Evolutionary conservation across 2,113 vertebrate genomes (phyloP).

Genomic region (Australoheros scitulus): DNA sequence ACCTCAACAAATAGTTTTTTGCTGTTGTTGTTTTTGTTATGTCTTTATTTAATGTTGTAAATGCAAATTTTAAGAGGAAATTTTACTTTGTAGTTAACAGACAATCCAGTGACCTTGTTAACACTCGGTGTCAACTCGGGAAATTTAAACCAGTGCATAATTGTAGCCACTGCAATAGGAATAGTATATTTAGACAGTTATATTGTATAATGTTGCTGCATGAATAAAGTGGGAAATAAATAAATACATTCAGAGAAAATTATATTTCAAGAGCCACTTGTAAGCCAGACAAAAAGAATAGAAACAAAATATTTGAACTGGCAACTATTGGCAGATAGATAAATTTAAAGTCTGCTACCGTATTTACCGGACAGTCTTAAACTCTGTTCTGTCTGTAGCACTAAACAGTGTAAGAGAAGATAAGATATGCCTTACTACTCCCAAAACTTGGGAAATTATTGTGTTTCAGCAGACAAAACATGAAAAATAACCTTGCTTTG

Average conservation of each 20-base stretch:
- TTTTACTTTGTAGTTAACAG: no score
- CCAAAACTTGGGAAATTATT: background rate
- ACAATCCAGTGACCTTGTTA: no score
- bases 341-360: no score
- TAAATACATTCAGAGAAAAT: background rate
- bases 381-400: no score
- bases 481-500: rapidly evolving
- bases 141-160: background rate
- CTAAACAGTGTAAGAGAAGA: no score
- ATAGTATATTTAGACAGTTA: conserved; percentile 6
- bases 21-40: no score
- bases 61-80: no score
- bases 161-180: conserved; percentile 9
- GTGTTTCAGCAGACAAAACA: background rate
- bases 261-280: background rate
- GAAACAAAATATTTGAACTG: background rate
- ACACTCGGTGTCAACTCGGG: no score
- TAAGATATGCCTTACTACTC: no score
- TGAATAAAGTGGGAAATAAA: conserved; percentile 12
- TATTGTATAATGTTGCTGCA: conserved; percentile 15
- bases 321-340: background rate
- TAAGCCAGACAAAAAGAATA: background rate
- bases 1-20: no score
- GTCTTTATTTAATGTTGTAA: no score
- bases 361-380: background rate